Base-by-base conservation (phyloP, 2,888 invertebrate species). In the Oscheius sp. region DNA sequence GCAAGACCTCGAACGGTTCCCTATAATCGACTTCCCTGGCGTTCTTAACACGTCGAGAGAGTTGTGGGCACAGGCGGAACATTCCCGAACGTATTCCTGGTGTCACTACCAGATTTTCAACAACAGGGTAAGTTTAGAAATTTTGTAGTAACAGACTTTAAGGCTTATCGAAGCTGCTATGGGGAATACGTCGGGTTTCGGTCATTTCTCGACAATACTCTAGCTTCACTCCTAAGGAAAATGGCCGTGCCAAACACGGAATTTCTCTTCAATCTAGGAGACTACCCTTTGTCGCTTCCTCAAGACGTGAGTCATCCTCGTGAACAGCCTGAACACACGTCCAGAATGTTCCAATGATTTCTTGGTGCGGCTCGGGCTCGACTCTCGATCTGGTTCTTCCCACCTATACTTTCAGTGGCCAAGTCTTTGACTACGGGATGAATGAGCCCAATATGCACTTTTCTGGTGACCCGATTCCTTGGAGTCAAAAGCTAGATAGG, bases 91-190 rank as follows among this genome's bases (percentile, higher is more conserved):
- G 0, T 72, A 50, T 32, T 37, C 60, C 2, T 47, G 59, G n/a
- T 72, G 71, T 50, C 71, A 72, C 53, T 72, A 72, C 33, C 60
- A 72, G 42, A 72, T 72, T 33, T 50, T 72, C 10, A 21, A 51
- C 13, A 72, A 72, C 32, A 29, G 58, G 37, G 71, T 72, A 48
- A 48, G 21, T 21, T 47, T 32, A 58, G 2, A n/a, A 47, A 29
- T 42, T 0, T 5, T 11, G n/a, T 9, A 58, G 32, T n/a, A 57
- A 21, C 47, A 63, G 35, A 10, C 2, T 48, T 63, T 50, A 32
- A 72, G 71, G 60, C 47, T 7, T 48, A 60, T 33, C 29, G 71
- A 10, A 37, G 51, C 47, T 72, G 71, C 21, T 72, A 59, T 29
- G 60, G 60, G 9, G 71, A 72, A 59, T 72, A 72, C 60, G 51